Base-by-base conservation (phyloP, 2,113 vertebrate species). In the Prunella fulvescens region DNA sequence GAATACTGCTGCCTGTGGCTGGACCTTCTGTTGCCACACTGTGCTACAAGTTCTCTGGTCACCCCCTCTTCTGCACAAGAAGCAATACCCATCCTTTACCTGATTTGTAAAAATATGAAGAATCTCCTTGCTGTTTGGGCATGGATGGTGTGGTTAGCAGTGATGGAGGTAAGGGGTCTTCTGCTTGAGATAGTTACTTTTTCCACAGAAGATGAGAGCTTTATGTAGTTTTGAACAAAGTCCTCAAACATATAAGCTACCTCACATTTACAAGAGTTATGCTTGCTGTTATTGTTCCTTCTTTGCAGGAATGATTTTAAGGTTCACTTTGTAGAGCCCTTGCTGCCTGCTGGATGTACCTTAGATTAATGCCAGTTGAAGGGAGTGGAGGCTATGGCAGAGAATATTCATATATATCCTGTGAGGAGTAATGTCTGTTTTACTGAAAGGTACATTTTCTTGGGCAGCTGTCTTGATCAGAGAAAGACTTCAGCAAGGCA, bases 221-320 rank as follows among this genome's bases (percentile, higher is more conserved):
- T 90, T 20, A 9, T 31, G 29, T 35, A 56, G 44, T 15, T 45
- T 84, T 89, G 45, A 84, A 56, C 54, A 17, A 69, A 53, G 56
- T 70, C 51, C 24, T 87, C 28, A 40, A 62, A 54, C 10, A 2
- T 14, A 5, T 20, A 31, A 44, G 8, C 31, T 71, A 10, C 24
- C 20, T 92, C 23, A 31, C 0, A 0, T 48, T 71, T 77, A 37
- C 26, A 65, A 4, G 28, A 69, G 31, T 1, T 5, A 17, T 86
- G 31, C 26, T 80, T 77, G 33, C 24, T 65, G 14, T 37, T 37
- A 1, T 29, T 67, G 22, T 62, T 88, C 12, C 17, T 90, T 80
- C n/a, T 25, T 66, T 79, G 44, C 23, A 67, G 61, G 53, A 73
- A 29, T 50, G 19, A 37, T 74, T 81, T 72, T 15, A 71, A 69